A percentile compares a stretch with the other conserved stretches of the same genome.
These are phyloP conservation scores for Phrixothrix hirtus DNA, from an alignment of 2,888 invertebrate species.

Conservation along the genomic window DNA sequence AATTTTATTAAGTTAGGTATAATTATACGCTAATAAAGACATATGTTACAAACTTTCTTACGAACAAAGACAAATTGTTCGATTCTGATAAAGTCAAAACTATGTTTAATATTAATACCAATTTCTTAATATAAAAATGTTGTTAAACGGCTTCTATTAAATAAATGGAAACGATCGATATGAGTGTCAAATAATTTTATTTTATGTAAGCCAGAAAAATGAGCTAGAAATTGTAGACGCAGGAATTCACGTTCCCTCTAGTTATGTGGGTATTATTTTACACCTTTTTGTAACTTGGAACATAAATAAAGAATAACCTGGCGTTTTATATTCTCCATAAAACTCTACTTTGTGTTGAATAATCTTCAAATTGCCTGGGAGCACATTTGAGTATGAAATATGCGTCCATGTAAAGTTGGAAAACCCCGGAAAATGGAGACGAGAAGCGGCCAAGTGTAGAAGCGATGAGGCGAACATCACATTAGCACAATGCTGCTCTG, in stretches of 20 bases:
- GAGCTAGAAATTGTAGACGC: conserved; percentile 24
- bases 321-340: conserved; percentile 54
- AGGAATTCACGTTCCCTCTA: conserved; percentile 23
- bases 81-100: too few relatives aligned
- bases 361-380: conserved; percentile 55
- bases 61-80: too few relatives aligned
- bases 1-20: too few relatives aligned
- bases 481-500: conserved; percentile 50
- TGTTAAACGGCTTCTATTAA: too few relatives aligned
- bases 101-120: too few relatives aligned
- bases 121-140: too few relatives aligned
- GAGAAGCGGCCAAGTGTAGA: conserved; percentile 49
- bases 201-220: conserved; percentile 12
- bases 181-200: conserved; percentile 2
- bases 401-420: conserved; percentile 42
- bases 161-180: too few relatives aligned
- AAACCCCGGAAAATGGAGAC: conserved; percentile 48
- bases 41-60: too few relatives aligned
- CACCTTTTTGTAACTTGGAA: conserved; percentile 51
- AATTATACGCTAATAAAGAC: too few relatives aligned
- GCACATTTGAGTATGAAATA: conserved; percentile 52
- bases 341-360: conserved; percentile 56
- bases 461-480: conserved; percentile 52
- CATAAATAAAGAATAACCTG: conserved; percentile 55
- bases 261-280: conserved; percentile 46